These are phyloP conservation scores for Drosophila varians DNA, from an alignment of 1,140 invertebrate genomes.

Conservation along the genomic window DNA sequence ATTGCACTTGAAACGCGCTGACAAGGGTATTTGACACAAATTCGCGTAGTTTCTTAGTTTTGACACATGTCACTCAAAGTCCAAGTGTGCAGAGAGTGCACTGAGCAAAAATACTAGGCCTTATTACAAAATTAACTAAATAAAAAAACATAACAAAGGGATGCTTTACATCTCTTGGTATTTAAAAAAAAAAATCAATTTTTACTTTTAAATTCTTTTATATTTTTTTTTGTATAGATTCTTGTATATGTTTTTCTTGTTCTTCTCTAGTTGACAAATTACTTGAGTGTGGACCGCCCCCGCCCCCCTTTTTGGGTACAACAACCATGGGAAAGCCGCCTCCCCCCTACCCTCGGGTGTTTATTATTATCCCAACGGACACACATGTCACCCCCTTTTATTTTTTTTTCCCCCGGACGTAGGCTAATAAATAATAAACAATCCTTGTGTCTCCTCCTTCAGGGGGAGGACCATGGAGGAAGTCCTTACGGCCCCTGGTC, in stretches of 20 bases:
- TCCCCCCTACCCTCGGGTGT: slow-evolving; percentile 38
- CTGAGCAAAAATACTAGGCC: background rate
- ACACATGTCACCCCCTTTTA: slow-evolving; percentile 44
- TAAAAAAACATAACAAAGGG: too few relatives aligned
- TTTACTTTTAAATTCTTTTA: too few relatives aligned
- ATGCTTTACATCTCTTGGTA: too few relatives aligned
- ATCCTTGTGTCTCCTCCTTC: slow-evolving; percentile 31
- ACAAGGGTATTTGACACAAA: slow-evolving; percentile 82
- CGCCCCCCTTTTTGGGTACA: background rate
- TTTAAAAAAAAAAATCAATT: background rate
- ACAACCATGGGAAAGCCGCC: background rate
- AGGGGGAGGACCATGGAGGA: background rate
- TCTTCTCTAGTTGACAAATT: slow-evolving; percentile 62
- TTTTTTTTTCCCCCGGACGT: slow-evolving; percentile 9
- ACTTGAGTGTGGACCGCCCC: slow-evolving; percentile 40
- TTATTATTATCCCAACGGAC: slow-evolving; percentile 77
- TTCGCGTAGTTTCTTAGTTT: slow-evolving; percentile 82
- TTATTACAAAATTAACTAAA: background rate
- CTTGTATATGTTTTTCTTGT: slow-evolving; percentile 45
- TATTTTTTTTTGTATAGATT: background rate
- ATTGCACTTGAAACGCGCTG: slow-evolving; percentile 72
- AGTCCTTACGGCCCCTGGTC: slow-evolving; percentile 2
- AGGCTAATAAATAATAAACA: slow-evolving; percentile 79
- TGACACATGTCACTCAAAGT: slow-evolving; percentile 78
- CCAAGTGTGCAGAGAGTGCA: slow-evolving; percentile 13